These are phyloP conservation scores for Gymnothorax reevesii DNA, from an alignment of 2,797 vertebrate species.

Conservation along the genomic window DNA sequence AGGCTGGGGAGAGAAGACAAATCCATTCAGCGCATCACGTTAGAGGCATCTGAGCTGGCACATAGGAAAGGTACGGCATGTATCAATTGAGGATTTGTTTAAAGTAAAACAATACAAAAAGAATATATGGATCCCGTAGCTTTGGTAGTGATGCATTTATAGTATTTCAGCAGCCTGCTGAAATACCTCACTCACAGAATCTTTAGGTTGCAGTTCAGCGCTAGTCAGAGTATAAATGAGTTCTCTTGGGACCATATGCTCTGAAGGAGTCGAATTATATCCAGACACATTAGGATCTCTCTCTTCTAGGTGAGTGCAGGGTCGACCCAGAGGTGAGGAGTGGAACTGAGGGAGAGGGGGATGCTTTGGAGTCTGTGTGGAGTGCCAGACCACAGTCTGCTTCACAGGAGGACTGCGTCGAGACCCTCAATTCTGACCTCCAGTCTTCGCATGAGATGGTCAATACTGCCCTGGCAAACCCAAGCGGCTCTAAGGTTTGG, in stretches of 20 bases:
- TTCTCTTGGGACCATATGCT: too few relatives aligned
- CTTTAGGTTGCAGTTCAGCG: too few relatives aligned
- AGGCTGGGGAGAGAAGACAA: background rate
- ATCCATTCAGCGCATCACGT: conserved; percentile 38
- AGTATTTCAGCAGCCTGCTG: background rate
- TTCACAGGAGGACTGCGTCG: conserved; percentile 36
- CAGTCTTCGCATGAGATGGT: conserved; percentile 37
- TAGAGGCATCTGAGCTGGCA: conserved; percentile 37
- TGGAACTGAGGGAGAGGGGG: conserved; percentile 14
- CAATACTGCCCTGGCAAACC: conserved; percentile 48
- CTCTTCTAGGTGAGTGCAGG: conserved; percentile 17
- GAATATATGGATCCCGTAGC: background rate
- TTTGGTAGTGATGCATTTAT: background rate
- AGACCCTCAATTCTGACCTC: conserved; percentile 21
- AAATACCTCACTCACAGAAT: too few relatives aligned
- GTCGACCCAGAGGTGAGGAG: conserved; percentile 26
- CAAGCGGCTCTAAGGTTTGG: conserved; percentile 1
- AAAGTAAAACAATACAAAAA: background rate
- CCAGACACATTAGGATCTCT: background rate
- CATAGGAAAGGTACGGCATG: conserved; percentile 50
- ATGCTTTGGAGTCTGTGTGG: conserved; percentile 45
- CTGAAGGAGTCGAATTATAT: too few relatives aligned
- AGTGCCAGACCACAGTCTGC: conserved; percentile 25
- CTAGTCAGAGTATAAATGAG: too few relatives aligned
- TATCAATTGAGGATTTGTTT: background rate